A percentile compares a stretch with the other conserved stretches of the same genome.
Evolutionary conservation across 1,140 invertebrate genomes (phyloP).

Genomic region (Paralvinella palmiformis): DNA sequence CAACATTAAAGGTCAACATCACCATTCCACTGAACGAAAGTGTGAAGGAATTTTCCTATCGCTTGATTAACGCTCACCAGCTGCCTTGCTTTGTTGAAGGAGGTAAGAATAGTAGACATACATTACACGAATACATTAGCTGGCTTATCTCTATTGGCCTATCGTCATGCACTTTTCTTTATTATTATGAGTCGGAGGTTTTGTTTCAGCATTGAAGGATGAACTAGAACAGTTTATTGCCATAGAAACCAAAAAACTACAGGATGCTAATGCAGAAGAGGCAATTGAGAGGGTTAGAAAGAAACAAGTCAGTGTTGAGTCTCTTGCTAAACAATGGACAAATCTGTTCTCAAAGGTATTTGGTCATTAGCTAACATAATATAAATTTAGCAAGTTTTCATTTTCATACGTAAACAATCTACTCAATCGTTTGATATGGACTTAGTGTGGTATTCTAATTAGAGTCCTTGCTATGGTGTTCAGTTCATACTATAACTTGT

Average conservation of each 20-base stretch:
- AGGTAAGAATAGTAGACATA: conserved; percentile 35
- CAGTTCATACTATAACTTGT: background rate
- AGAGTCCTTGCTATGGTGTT: background rate
- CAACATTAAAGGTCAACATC: conserved; percentile 32
- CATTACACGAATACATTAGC: background rate
- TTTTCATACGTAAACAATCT: background rate
- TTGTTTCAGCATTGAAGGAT: conserved; percentile 43
- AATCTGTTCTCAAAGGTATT: background rate
- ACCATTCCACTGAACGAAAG: conserved; percentile 30
- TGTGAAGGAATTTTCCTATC: conserved; percentile 59
- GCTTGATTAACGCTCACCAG: conserved; percentile 63
- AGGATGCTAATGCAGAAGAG: conserved; percentile 53
- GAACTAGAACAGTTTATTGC: conserved; percentile 44
- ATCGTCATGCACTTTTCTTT: background rate
- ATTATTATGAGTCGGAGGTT: conserved; percentile 2
- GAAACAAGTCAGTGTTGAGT: conserved; percentile 60
- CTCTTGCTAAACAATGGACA: conserved; percentile 54
- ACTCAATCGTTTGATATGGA: background rate
- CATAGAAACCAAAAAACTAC: conserved; percentile 53
- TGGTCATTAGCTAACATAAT: background rate
- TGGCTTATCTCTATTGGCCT: background rate
- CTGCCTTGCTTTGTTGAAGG: conserved; percentile 64
- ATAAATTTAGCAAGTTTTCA: background rate
- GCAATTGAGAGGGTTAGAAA: conserved; percentile 52
- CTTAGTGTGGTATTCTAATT: background rate